Evolutionary conservation across 2,888 invertebrate species (phyloP), one percentile per base, ranked within the genome.

Genomic region (Lymantria dispar): DNA sequence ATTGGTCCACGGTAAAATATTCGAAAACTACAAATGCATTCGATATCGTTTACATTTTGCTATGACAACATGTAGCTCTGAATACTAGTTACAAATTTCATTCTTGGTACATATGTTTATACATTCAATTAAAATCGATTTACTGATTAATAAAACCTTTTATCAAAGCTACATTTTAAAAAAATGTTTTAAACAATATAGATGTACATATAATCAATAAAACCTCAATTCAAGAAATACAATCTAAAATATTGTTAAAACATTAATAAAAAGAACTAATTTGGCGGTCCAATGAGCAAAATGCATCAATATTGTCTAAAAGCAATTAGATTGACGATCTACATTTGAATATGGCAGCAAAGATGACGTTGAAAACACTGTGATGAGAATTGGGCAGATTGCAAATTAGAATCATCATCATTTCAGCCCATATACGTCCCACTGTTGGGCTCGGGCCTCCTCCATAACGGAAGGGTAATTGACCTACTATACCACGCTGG

Each of bases 1-100:
- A 60, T 68, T 71, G 70, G 70, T 70, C 67, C 70, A 58, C 57
- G 52, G 51, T 52, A 59, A 48, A 54, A 55, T 43, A 56, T 52
- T 58, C 42, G 53, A 64, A 61, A 45, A 50, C 60, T 61, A 48
- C 48, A 37, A 62, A 60, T 61, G 58, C 56, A 67, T 60, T 63
- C 54, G 48, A 50, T 38, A 43, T 58, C 12, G 22, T 15, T 37
- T 50, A 40, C 9, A 51, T 51, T 54, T 42, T 22, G n/a, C 39
- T 40, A 3, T 43, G 41, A 37, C 31, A 45, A 29, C 38, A 42
- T 45, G 39, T 48, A 63, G 56, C 54, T 56, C 59, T 54, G 60
- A 56, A 33, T 33, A 33, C 11, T 38, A 38, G 8, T 2, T 12
- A 38, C 38, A 8, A 38, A 13, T 8, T 38, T 22, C 22, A 22